Base-by-base conservation (phyloP, 2,797 vertebrate genomes). In the Anguilla marmorata region DNA sequence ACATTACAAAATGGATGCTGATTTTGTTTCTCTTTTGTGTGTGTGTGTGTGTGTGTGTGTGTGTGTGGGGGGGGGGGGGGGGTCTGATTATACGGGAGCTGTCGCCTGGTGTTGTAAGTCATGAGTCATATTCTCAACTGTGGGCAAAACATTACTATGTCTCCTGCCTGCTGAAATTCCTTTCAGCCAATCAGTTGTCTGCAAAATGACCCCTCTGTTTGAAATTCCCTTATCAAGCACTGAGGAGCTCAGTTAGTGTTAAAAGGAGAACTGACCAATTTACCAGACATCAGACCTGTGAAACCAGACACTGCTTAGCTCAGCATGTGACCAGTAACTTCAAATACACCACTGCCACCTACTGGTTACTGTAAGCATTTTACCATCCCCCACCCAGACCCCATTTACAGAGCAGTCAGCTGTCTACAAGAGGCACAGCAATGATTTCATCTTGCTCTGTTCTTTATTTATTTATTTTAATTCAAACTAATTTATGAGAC, bases 301-400 rank as follows among this genome's bases (percentile, higher is more conserved):
- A 54, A 84, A 21, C 83, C 87, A 88, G 87, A 85, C 87, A 84
- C 79, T 88, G 87, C 87, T 85, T 58, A 88, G 24, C 87, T 85
- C 87, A 88, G 87, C 87, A 85, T 48, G 52, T 60, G n/a, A 24
- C 21, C n/a, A 19, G 16, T 85, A 72, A 85, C 50, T 85, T 48
- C 84, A 85, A 88, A 76, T 66, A 37, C 84, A 84, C 66, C 69
- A 33, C 87, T 88, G 87, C 87, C 87, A 88, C 83, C 87, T 85
- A 56, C 83, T 85, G 37, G 48, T 30, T 3, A 24, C 41, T 37
- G 66, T 48, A 41, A 85, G 0, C 5, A 52, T 11, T 54, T 56
- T 74, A 76, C 83, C 87, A 41, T 88, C 87, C 87, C 87, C 87
- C 87, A 58, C 87, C 24, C 11, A 63, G 52, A 54, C 66, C 50